A percentile compares a stretch with the other conserved stretches of the same genome.
These are phyloP conservation scores for Rhagonycha fulva DNA, from an alignment of 2,888 invertebrate genomes.

Conservation along the genomic window DNA sequence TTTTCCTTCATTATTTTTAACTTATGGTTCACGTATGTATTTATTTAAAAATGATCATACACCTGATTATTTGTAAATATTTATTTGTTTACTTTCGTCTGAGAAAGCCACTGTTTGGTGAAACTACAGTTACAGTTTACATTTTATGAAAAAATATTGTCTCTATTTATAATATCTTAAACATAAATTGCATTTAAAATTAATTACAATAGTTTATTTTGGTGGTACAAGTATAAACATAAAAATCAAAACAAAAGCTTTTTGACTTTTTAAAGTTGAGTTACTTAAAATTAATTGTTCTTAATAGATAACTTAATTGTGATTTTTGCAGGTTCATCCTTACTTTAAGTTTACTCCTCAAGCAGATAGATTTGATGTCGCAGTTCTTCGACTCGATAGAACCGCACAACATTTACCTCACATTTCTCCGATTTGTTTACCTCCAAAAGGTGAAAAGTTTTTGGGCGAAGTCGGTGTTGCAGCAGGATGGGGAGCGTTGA, in stretches of 20 bases:
- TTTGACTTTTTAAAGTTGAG: neutral
- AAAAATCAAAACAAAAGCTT: neutral
- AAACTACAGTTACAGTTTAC: neutral
- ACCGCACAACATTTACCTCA: constrained; percentile 91
- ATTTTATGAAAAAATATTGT: neutral
- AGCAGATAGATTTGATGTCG: constrained; percentile 89
- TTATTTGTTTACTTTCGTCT: neutral
- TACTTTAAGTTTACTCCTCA: constrained; percentile 93
- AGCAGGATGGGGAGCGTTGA: constrained; percentile 90
- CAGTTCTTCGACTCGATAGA: constrained; percentile 83
- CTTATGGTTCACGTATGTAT: neutral
- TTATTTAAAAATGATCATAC: neutral
- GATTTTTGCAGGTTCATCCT: constrained; percentile 75
- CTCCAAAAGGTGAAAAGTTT: constrained; percentile 87
- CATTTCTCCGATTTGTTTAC: constrained; percentile 89
- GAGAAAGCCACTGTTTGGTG: neutral
- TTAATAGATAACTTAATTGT: constrained; percentile 4
- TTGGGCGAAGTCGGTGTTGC: constrained; percentile 91
- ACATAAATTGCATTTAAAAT: neutral
- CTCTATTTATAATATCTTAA: neutral
- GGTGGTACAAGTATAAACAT: neutral
- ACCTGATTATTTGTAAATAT: neutral
- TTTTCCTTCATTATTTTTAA: neutral
- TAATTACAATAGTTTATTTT: neutral
- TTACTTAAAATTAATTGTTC: neutral